Evolutionary conservation across 1,140 invertebrate genomes (phyloP).

Genomic region (Zaprionus taronus): DNA sequence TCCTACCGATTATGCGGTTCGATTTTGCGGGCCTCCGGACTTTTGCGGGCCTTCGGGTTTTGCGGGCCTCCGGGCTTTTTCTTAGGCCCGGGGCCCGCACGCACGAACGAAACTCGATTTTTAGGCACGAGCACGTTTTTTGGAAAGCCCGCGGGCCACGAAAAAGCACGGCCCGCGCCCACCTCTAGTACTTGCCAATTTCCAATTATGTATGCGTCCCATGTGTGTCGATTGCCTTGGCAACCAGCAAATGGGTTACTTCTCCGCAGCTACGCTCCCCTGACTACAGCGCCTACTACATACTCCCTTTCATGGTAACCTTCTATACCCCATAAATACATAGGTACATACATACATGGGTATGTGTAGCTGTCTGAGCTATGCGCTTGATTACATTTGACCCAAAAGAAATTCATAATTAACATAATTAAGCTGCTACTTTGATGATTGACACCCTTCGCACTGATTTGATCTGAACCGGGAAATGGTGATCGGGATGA

Average conservation of each 20-base stretch:
- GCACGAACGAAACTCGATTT: no score
- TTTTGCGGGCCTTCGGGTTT: no score
- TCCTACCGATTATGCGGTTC: no score
- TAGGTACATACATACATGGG: conserved; percentile 8
- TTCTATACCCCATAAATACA: neutral
- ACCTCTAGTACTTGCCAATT: conserved; percentile 1
- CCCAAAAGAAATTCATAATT: conserved; percentile 54
- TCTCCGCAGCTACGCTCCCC: neutral
- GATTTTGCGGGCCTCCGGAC: no score
- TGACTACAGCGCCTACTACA: neutral
- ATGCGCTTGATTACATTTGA: conserved; percentile 37
- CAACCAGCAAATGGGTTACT: conserved; percentile 30
- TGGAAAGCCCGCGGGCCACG: no score
- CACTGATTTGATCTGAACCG: neutral
- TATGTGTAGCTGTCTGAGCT: neutral
- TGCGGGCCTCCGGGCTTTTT: no score
- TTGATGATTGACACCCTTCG: conserved; percentile 43
- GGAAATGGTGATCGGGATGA: neutral
- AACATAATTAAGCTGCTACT: conserved; percentile 51
- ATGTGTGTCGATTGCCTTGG: conserved; percentile 30
- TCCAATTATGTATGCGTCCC: conserved; percentile 23
- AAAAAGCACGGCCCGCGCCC: no score
- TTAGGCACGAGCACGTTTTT: no score
- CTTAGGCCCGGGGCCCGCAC: no score
- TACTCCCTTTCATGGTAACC: neutral